These are phyloP conservation scores for Capra hircus DNA, from an alignment of 2,113 vertebrate genomes.

Conservation along the genomic window DNA sequence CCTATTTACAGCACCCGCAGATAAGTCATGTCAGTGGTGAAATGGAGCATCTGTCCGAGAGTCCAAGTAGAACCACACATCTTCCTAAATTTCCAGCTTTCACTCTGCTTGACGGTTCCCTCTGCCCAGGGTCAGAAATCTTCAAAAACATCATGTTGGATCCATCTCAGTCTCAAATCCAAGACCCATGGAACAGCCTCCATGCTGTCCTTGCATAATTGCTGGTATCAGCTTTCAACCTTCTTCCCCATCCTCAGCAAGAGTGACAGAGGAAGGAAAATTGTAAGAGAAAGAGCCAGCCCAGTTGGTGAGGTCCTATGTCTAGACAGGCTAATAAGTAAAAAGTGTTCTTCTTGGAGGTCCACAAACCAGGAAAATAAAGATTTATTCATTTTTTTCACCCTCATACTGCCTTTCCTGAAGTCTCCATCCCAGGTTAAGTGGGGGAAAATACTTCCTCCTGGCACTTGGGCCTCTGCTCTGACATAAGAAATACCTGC, in stretches of 20 bases:
- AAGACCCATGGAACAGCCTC: neutral
- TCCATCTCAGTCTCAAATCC: neutral
- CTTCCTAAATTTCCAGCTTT: neutral
- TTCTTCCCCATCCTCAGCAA: neutral
- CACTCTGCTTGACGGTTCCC: neutral
- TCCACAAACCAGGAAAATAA: slow-evolving; percentile 18
- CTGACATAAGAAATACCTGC: neutral
- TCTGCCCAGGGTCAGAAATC: neutral
- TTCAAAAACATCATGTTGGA: neutral
- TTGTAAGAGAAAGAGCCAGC: slow-evolving; percentile 7
- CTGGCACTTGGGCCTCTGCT: neutral
- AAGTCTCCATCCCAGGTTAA: neutral
- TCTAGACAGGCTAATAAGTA: slow-evolving; percentile 54
- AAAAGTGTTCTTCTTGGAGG: slow-evolving; percentile 22
- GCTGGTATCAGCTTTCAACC: neutral
- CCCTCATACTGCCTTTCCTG: neutral
- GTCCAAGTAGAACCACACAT: neutral
- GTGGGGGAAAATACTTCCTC: neutral
- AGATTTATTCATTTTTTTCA: neutral
- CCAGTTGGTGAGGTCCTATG: neutral
- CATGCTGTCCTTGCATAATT: neutral
- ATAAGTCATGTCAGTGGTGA: neutral
- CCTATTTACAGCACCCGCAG: neutral
- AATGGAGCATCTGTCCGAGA: neutral
- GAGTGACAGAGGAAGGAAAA: slow-evolving; percentile 2